A percentile compares a stretch with the other conserved stretches of the same genome.
Evolutionary conservation across 2,113 vertebrate species (phyloP).

Genomic region (Spermophilus dauricus): DNA sequence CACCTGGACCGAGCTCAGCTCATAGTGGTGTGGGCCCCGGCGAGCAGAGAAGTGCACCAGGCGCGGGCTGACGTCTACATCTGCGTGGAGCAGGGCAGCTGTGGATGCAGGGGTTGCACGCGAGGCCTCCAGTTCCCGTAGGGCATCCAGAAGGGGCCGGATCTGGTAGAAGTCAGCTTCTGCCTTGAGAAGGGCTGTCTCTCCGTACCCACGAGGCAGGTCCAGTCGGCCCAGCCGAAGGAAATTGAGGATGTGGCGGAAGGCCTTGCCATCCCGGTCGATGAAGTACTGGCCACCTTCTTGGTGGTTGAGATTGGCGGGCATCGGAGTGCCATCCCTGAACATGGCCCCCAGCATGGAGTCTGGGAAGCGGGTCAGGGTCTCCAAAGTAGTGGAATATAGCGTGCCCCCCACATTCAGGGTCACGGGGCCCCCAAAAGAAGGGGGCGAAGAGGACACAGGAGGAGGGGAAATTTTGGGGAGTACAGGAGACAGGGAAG

Average conservation of each 20-base stretch:
- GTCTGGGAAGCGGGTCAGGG: constrained; percentile 91
- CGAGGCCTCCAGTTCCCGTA: constrained; percentile 82
- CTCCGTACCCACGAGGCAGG: constrained; percentile 88
- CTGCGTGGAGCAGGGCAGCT: constrained; percentile 88
- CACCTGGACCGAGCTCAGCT: constrained; percentile 88
- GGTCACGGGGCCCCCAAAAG: constrained; percentile 88
- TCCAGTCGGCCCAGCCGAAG: constrained; percentile 90
- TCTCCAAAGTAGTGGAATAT: constrained; percentile 91
- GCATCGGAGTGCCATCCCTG: constrained; percentile 79
- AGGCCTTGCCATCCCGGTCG: constrained; percentile 90
- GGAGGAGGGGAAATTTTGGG: constrained; percentile 87
- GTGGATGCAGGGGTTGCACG: constrained; percentile 69
- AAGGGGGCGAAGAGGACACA: constrained; percentile 87
- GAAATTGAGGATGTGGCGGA: constrained; percentile 92
- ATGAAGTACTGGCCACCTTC: constrained; percentile 89
- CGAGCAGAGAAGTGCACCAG: constrained; percentile 91
- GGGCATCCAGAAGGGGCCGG: constrained; percentile 89
- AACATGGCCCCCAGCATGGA: constrained; percentile 94
- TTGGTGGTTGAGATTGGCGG: constrained; percentile 85
- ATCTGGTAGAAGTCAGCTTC: constrained; percentile 94
- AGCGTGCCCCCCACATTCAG: constrained; percentile 92
- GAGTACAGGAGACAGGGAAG: constrained; percentile 34
- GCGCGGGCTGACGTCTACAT: constrained; percentile 86
- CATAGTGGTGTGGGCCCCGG: constrained; percentile 90
- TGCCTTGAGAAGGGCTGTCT: constrained; percentile 87